A percentile compares a stretch with the other conserved stretches of the same genome.
phyloP scores from a whole-genome alignment of 1,140 invertebrate genomes.

The Brachystomella parvula region DNA sequence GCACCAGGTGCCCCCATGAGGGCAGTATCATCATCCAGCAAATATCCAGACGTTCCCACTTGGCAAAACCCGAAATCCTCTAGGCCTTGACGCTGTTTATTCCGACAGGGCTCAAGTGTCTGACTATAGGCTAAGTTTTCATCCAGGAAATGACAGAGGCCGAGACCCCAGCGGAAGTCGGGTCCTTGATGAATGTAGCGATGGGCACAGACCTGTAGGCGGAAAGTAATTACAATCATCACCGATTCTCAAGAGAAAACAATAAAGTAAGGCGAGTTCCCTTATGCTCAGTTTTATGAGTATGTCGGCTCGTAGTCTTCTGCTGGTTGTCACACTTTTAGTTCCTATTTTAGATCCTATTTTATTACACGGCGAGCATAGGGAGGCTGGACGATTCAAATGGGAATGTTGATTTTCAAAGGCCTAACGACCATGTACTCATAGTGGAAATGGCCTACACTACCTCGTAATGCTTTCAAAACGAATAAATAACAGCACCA shows the following conservation, averaged over 20 bases:
- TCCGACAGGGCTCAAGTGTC: constrained; percentile 63
- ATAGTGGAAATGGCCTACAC: constrained; percentile 13
- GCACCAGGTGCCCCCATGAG: constrained; percentile 66
- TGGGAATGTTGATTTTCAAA: not conserved
- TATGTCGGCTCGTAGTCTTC: not conserved
- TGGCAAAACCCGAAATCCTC: constrained; percentile 87
- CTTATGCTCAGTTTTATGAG: not conserved
- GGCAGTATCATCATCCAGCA: constrained; percentile 68
- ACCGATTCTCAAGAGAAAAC: not conserved
- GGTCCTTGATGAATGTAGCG: constrained; percentile 64
- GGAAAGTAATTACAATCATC: constrained; percentile 12
- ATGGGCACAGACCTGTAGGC: constrained; percentile 77
- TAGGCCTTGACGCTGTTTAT: constrained; percentile 64
- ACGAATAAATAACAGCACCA: too few relatives aligned
- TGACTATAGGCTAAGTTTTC: constrained; percentile 63
- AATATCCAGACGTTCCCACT: constrained; percentile 73
- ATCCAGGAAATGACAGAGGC: constrained; percentile 76
- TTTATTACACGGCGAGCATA: too few relatives aligned
- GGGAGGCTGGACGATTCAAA: too few relatives aligned
- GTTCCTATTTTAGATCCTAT: too few relatives aligned
- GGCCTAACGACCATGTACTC: constrained; percentile 1
- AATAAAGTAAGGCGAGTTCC: not conserved
- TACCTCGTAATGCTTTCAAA: constrained; percentile 3
- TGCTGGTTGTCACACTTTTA: not conserved
- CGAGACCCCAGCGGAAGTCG: constrained; percentile 72